These are phyloP conservation scores for Caenorhabditis latens DNA, from an alignment of 1,140 invertebrate species.

Conservation along the genomic window DNA sequence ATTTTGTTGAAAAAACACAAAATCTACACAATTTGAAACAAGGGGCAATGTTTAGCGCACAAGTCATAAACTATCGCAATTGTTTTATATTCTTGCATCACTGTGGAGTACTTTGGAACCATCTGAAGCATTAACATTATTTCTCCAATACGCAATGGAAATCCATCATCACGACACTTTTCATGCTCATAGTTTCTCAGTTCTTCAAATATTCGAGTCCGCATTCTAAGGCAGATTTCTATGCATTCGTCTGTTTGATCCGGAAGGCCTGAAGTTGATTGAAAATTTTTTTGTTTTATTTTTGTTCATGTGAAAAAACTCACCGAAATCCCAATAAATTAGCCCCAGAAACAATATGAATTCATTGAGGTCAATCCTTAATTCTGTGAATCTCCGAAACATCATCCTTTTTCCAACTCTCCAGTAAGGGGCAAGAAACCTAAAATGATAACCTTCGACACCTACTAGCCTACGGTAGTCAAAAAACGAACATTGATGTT, in stretches of 20 bases:
- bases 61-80: conserved; percentile 27
- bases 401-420: not conserved
- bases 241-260: conserved; percentile 3
- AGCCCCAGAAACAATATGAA: not conserved
- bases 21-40: not conserved
- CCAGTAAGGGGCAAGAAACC: not conserved
- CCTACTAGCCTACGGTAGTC: no score
- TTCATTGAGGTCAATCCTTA: not conserved
- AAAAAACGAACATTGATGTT: not conserved
- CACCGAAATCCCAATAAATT: conserved; percentile 18
- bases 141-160: not conserved
- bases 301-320: no score
- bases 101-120: not conserved
- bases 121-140: not conserved
- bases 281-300: no score
- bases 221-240: not conserved
- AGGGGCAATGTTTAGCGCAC: conserved; percentile 4
- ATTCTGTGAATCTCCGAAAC: not conserved
- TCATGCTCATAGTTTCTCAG: not conserved
- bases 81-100: conserved; percentile 17
- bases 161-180: not conserved
- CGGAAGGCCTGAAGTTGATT: not conserved
- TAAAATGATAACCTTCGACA: not conserved
- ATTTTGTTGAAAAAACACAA: not conserved
- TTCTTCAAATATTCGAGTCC: not conserved